These are phyloP conservation scores for Laupala kohalensis DNA, from an alignment of 1,140 invertebrate genomes.

Conservation along the genomic window DNA sequence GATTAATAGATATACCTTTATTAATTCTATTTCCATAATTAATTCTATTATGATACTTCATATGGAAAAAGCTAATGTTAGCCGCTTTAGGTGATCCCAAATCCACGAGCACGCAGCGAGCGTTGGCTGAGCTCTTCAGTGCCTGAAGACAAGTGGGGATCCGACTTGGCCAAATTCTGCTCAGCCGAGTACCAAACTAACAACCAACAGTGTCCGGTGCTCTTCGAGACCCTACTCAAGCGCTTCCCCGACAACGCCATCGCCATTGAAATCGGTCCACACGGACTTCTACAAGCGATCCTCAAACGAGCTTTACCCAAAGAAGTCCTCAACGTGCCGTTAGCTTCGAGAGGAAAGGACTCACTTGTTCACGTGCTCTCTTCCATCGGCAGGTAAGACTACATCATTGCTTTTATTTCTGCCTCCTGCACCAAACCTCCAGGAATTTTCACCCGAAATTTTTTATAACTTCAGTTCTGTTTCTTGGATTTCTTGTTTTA, in stretches of 20 bases:
- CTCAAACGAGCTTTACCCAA: slow-evolving; percentile 31
- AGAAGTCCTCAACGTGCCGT: not conserved
- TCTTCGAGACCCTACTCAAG: slow-evolving; percentile 70
- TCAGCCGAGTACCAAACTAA: slow-evolving; percentile 86
- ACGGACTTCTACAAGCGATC: slow-evolving; percentile 42
- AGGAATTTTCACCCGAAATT: too few species aligned
- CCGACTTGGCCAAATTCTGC: slow-evolving; percentile 33
- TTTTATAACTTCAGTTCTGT: too few species aligned
- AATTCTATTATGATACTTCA: too few species aligned
- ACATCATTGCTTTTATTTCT: too few species aligned
- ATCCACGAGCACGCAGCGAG: slow-evolving; percentile 33
- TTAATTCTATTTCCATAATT: too few species aligned
- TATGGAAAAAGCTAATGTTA: too few species aligned
- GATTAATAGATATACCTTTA: too few species aligned
- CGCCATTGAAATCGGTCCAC: slow-evolving; percentile 50
- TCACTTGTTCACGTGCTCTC: not conserved
- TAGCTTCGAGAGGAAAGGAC: not conserved
- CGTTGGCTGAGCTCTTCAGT: slow-evolving; percentile 51
- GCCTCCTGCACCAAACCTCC: too few species aligned
- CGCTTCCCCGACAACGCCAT: slow-evolving; percentile 67
- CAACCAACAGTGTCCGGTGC: slow-evolving; percentile 68
- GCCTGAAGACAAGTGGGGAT: slow-evolving; percentile 31
- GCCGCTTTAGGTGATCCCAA: slow-evolving; percentile 32
- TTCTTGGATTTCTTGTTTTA: too few species aligned
- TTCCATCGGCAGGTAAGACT: slow-evolving; percentile 1